A percentile compares a stretch with the other conserved stretches of the same genome.
Evolutionary conservation across 1,140 invertebrate genomes (phyloP).

Genomic region (Telenomus remus): DNA sequence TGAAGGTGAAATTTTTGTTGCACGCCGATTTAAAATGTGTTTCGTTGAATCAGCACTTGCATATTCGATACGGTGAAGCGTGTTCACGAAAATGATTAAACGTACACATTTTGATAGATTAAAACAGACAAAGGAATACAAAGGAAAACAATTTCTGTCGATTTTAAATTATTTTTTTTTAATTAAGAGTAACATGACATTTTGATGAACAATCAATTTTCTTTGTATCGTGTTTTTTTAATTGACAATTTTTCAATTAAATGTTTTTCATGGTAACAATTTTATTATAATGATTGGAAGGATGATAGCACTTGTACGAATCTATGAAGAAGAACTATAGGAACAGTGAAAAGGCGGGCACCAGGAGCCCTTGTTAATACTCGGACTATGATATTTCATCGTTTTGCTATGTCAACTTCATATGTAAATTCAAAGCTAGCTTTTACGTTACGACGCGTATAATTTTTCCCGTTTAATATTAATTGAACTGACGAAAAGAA

Average conservation of each 20-base stretch:
- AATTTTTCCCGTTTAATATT: constrained; percentile 29
- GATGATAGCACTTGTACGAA: constrained; percentile 48
- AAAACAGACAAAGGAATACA: too few relatives aligned
- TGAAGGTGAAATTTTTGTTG: too few relatives aligned
- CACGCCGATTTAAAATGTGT: too few relatives aligned
- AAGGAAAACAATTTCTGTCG: background rate
- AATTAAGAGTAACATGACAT: background rate
- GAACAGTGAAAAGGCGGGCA: constrained; percentile 59
- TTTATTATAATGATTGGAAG: constrained; percentile 40
- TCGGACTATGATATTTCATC: constrained; percentile 54
- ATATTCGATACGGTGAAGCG: too few relatives aligned
- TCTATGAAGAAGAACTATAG: constrained; percentile 52
- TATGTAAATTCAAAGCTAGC: constrained; percentile 45
- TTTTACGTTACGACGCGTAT: constrained; percentile 17
- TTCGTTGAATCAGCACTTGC: too few relatives aligned
- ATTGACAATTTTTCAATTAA: constrained; percentile 20
- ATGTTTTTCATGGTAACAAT: constrained; percentile 20
- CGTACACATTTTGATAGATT: too few relatives aligned
- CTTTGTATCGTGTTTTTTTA: background rate
- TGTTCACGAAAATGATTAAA: constrained; percentile 24
- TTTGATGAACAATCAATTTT: background rate
- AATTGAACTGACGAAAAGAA: constrained; percentile 15
- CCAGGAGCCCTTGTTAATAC: constrained; percentile 50
- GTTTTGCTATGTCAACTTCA: constrained; percentile 57
- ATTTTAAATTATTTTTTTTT: too few relatives aligned